These are phyloP conservation scores for Tupaia tana DNA, from an alignment of 2,113 vertebrate genomes.

Conservation along the genomic window DNA sequence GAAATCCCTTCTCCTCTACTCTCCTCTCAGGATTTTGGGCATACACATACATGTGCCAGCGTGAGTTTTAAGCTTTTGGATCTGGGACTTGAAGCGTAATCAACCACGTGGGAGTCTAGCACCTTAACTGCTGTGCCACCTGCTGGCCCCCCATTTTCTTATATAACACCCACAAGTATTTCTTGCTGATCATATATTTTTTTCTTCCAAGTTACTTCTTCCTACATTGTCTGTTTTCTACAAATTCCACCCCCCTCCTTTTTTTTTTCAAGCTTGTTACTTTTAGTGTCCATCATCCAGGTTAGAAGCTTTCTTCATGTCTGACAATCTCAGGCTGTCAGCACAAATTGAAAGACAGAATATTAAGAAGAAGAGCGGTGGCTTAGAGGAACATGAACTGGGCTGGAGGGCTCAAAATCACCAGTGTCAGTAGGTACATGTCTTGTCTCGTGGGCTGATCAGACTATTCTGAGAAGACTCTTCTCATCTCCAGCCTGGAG, in stretches of 20 bases:
- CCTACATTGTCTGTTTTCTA: neutral
- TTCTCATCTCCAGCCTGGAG: neutral
- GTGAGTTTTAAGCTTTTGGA: too few relatives aligned
- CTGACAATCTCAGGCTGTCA: neutral
- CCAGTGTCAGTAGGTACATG: too few relatives aligned
- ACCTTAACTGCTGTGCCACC: too few relatives aligned
- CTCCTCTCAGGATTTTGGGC: too few relatives aligned
- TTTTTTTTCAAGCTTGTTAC: neutral
- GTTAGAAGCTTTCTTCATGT: neutral
- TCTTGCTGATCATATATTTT: conserved; percentile 19
- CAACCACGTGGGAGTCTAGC: too few relatives aligned
- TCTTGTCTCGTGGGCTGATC: neutral
- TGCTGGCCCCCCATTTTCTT: neutral
- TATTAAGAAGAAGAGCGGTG: neutral
- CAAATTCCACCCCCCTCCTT: neutral
- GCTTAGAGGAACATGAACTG: too few relatives aligned
- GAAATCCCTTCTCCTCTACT: too few relatives aligned
- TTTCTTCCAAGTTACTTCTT: neutral
- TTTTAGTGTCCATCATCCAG: neutral
- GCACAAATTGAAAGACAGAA: neutral
- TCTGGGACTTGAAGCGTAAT: too few relatives aligned
- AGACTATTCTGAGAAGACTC: neutral
- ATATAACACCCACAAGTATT: neutral
- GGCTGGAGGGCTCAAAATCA: neutral
- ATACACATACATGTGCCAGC: too few relatives aligned